Evolutionary conservation across 2,888 invertebrate species (phyloP).

Genomic region (Therioaphis trifolii): DNA sequence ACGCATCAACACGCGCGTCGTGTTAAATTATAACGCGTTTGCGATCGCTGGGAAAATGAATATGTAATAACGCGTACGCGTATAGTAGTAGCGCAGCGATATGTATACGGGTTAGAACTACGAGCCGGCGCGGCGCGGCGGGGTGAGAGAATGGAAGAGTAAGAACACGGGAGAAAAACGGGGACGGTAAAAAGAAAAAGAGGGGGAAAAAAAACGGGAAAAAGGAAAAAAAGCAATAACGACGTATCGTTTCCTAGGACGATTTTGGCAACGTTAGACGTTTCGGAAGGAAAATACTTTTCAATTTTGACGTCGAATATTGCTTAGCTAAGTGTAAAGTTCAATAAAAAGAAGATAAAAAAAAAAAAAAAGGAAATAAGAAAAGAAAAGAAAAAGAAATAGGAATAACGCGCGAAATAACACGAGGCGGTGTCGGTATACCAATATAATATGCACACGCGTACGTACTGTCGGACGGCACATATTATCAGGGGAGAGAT

Average conservation of each 20-base stretch:
- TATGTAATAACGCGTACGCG: too few relatives aligned
- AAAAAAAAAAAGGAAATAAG: neutral
- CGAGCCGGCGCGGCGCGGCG: neutral
- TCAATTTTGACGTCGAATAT: neutral
- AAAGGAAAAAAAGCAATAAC: conserved; percentile 19
- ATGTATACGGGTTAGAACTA: too few relatives aligned
- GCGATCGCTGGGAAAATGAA: too few relatives aligned
- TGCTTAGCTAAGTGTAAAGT: conserved; percentile 31
- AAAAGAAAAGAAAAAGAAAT: neutral
- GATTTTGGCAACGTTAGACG: conserved; percentile 3
- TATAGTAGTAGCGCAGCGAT: too few relatives aligned
- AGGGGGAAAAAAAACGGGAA: neutral
- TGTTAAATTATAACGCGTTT: neutral
- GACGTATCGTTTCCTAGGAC: conserved; percentile 1
- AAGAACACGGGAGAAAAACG: too few relatives aligned
- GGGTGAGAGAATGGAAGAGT: too few relatives aligned
- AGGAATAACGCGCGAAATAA: neutral
- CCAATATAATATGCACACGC: too few relatives aligned
- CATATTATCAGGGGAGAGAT: too few relatives aligned
- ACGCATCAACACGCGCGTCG: neutral
- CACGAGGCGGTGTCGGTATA: neutral
- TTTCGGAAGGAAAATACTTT: conserved; percentile 23
- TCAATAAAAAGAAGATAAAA: conserved; percentile 5
- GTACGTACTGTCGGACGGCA: neutral
- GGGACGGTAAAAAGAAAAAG: neutral